A percentile compares a stretch with the other conserved stretches of the same genome.
These are phyloP conservation scores for Oreohelix idahoensis DNA, from an alignment of 1,140 invertebrate genomes.

Conservation along the genomic window DNA sequence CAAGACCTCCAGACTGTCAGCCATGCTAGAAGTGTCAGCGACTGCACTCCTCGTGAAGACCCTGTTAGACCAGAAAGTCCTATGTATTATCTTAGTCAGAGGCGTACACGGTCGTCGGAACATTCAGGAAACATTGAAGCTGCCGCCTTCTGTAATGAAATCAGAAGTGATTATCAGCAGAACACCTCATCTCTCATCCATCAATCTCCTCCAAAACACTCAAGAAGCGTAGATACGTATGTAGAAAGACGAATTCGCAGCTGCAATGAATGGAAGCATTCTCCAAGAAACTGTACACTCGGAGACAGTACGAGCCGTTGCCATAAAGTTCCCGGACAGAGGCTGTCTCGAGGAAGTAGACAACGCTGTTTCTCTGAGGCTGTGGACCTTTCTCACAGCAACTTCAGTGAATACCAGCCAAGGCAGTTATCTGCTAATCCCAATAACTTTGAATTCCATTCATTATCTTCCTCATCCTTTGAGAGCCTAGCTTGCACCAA, in stretches of 20 bases:
- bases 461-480: not conserved
- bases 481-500: not conserved
- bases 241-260: too few relatives aligned
- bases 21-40: not conserved
- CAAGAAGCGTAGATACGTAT: too few relatives aligned
- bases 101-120: too few relatives aligned
- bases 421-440: too few relatives aligned
- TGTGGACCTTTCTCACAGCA: not conserved
- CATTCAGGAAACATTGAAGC: too few relatives aligned
- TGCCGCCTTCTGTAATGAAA: too few relatives aligned
- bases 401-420: not conserved
- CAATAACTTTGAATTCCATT: not conserved
- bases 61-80: not conserved
- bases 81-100: not conserved
- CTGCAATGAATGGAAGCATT: too few relatives aligned
- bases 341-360: not conserved
- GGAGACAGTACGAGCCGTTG: not conserved
- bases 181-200: too few relatives aligned
- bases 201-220: too few relatives aligned
- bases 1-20: too few relatives aligned
- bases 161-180: too few relatives aligned
- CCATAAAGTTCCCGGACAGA: not conserved
- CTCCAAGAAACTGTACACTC: too few relatives aligned
- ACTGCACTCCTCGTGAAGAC: not conserved
- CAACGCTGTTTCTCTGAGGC: not conserved